Evolutionary conservation across 2,888 invertebrate species (phyloP).

Genomic region (Tachina grossa): DNA sequence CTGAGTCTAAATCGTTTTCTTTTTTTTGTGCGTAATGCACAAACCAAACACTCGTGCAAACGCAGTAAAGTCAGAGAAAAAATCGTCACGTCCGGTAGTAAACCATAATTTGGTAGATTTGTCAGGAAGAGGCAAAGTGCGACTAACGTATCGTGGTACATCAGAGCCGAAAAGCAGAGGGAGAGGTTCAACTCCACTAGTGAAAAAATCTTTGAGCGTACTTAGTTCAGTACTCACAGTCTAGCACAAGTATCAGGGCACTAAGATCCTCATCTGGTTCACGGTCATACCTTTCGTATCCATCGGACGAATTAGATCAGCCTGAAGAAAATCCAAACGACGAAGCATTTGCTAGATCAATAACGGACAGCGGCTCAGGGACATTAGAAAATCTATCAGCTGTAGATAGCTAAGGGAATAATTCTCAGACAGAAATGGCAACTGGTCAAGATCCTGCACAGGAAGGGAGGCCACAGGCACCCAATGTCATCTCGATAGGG

Average conservation of each 20-base stretch:
- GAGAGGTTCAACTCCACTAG: neutral
- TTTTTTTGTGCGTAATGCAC: no score
- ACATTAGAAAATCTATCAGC: neutral
- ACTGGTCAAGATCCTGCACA: neutral
- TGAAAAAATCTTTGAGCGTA: neutral
- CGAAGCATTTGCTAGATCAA: neutral
- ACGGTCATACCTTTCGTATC: neutral
- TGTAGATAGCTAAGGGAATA: neutral
- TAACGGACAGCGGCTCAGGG: neutral
- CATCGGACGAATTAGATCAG: neutral
- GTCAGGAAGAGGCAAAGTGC: no score
- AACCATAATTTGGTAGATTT: no score
- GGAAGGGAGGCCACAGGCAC: no score
- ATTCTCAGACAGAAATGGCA: neutral
- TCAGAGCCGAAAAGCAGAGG: neutral
- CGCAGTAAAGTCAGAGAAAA: no score
- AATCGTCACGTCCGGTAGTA: no score
- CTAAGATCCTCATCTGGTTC: neutral
- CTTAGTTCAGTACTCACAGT: neutral
- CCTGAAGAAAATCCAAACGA: no score
- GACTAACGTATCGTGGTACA: no score
- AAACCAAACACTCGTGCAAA: no score
- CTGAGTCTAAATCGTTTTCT: no score
- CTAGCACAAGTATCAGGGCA: neutral
- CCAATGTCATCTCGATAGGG: no score